Percentiles rank a stretch among this genome's conserved stretches.
Evolutionary conservation across 2,888 invertebrate genomes (phyloP).

Genomic region (Trypoxylon attenuatum): DNA sequence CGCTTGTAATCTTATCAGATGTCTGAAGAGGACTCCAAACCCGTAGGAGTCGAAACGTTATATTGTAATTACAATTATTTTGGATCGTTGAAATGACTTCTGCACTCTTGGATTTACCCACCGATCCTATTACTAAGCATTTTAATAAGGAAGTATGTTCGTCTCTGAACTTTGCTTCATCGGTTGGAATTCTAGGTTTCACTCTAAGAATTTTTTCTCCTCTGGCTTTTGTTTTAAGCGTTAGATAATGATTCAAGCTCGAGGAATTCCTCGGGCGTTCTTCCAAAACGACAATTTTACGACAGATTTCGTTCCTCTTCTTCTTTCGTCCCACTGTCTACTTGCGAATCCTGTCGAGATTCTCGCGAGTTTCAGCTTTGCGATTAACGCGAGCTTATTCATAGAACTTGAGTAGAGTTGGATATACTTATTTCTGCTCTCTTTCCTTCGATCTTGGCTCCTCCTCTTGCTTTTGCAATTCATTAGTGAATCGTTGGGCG

Average conservation of each 20-base stretch:
- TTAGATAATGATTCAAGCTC: background rate
- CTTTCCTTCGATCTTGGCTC: constrained; percentile 7
- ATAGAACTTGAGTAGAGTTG: background rate
- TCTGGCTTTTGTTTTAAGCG: background rate
- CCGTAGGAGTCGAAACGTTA: too few species aligned
- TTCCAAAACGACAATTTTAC: too few species aligned
- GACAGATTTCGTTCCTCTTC: too few species aligned
- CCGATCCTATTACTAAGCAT: too few species aligned
- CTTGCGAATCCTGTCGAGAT: background rate
- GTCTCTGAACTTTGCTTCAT: constrained; percentile 27
- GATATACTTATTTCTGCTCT: background rate
- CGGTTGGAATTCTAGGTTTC: constrained; percentile 9
- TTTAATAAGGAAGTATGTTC: constrained; percentile 20
- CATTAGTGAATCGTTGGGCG: constrained; percentile 43
- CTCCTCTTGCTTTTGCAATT: constrained; percentile 32
- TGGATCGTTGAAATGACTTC: too few species aligned
- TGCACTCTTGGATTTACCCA: too few species aligned
- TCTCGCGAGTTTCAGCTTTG: constrained; percentile 25
- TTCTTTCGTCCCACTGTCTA: background rate
- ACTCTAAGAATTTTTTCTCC: background rate
- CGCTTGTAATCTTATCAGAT: too few species aligned
- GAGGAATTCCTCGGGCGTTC: too few species aligned
- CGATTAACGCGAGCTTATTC: constrained; percentile 4
- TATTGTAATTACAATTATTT: too few species aligned
- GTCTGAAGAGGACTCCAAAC: too few species aligned